Conservation (phyloP, 2,797 vertebrate genomes). For the Silurus lanzhouensis region DNA sequence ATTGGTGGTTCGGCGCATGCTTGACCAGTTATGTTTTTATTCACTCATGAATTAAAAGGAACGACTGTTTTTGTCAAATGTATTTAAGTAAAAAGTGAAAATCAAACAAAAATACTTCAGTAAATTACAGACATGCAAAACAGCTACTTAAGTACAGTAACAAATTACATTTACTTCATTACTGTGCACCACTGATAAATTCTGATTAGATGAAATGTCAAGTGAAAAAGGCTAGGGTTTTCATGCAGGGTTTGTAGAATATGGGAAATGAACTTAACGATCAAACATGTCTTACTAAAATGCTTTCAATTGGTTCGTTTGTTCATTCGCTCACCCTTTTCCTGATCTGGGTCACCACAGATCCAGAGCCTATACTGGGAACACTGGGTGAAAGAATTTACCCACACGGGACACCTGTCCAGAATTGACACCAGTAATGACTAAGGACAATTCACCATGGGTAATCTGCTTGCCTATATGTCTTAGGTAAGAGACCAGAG, state of each 20-base stretch:
- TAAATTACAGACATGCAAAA: too few relatives aligned
- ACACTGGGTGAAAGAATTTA: neutral
- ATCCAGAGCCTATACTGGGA: neutral
- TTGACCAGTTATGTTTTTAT: too few relatives aligned
- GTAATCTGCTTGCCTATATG: neutral
- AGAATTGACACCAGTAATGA: neutral
- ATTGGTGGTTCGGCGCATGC: too few relatives aligned
- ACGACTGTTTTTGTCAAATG: too few relatives aligned
- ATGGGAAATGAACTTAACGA: neutral
- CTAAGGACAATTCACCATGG: neutral
- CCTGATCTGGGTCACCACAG: neutral
- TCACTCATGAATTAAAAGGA: too few relatives aligned
- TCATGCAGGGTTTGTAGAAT: neutral
- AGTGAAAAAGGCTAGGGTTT: neutral
- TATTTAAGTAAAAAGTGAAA: too few relatives aligned
- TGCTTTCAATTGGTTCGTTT: neutral
- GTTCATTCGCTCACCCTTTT: neutral
- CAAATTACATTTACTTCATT: too few relatives aligned
- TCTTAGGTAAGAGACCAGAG: neutral
- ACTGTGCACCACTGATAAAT: too few relatives aligned
- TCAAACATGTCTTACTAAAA: neutral
- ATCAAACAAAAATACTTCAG: too few relatives aligned
- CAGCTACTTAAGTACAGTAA: too few relatives aligned
- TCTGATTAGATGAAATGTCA: neutral
- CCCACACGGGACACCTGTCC: neutral